Base-by-base conservation (phyloP, 2,113 vertebrate species). In the Brachyistius frenatus region DNA sequence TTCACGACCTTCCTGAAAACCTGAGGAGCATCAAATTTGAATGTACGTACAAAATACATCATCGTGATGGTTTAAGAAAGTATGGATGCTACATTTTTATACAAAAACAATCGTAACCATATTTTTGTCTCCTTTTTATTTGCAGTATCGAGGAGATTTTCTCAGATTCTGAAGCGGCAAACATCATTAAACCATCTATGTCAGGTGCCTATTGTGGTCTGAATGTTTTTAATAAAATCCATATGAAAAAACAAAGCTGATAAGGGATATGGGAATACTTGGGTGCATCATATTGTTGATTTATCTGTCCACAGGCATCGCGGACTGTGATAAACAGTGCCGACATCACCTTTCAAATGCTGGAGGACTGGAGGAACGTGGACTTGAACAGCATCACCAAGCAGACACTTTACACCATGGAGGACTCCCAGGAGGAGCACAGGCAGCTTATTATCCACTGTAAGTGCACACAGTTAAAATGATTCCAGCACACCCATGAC, bases 351-450 rank as follows among this genome's bases (percentile, higher is more conserved):
- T 99, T 99, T 93, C 98, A 99, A 92, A 99, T 99, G 98, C 94
- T 99, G 92, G 98, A 99, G 88, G 98, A 99, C 95, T 99, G 98
- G 98, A 96, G 98, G 88, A 99, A 99, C 30, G 98, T 99, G 92
- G 98, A 99, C 91, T 91, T 99, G 90, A 98, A 95, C 91, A 99
- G 98, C 93, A 99, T 99, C 94, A 98, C 97, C 91, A 99, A 99
- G 95, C 98, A 99, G 91, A 99, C 98, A 49, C 96, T 99, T 78
- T 99, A 99, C 87, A 99, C 98, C 68, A 98, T 99, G 97, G 97
- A 99, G 88, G 97, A 99, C 87, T 97, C 97, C 1, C 94, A 95
- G 30, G 98, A 99, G 32, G 97, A 99, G 64, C 97, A 99, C 92
- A 93, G 97, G 85, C 96, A 96, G 80, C 97, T 99, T 91, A 99